phyloP scores from a whole-genome alignment of 2,888 invertebrate species.

The Panzeria rudis region DNA sequence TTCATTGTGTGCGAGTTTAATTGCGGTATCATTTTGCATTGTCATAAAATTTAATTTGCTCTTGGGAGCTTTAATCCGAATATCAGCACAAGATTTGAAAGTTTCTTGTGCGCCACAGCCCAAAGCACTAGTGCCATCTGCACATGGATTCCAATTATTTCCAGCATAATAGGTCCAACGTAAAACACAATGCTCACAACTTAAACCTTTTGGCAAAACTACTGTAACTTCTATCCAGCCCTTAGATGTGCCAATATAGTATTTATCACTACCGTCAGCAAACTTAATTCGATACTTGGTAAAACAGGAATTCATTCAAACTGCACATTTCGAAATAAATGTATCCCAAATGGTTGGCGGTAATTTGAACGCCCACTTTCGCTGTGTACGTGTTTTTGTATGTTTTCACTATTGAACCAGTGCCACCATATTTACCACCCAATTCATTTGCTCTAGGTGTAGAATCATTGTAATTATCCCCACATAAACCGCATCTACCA shows the following conservation, averaged over 20 bases:
- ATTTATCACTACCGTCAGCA: slow-evolving; percentile 77
- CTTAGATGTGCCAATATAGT: slow-evolving; percentile 73
- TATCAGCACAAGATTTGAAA: slow-evolving; percentile 85
- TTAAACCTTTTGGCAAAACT: slow-evolving; percentile 83
- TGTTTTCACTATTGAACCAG: slow-evolving; percentile 84
- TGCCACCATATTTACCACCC: slow-evolving; percentile 84
- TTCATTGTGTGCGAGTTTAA: neutral
- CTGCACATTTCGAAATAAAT: slow-evolving; percentile 85
- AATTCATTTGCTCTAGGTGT: slow-evolving; percentile 85
- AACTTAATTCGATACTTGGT: slow-evolving; percentile 80
- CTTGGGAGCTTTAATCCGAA: slow-evolving; percentile 75
- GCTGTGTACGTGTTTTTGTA: slow-evolving; percentile 79
- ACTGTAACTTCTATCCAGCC: slow-evolving; percentile 78
- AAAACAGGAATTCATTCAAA: slow-evolving; percentile 84
- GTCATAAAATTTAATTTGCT: neutral
- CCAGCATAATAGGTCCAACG: slow-evolving; percentile 85
- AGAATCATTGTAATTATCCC: slow-evolving; percentile 84
- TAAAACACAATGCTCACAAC: slow-evolving; percentile 85
- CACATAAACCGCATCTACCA: slow-evolving; percentile 86
- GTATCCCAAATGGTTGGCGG: slow-evolving; percentile 84
- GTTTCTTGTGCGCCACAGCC: slow-evolving; percentile 85
- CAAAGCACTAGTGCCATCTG: slow-evolving; percentile 79
- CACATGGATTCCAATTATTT: slow-evolving; percentile 85
- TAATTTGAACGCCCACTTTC: slow-evolving; percentile 81
- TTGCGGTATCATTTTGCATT: neutral